phyloP scores from a whole-genome alignment of 1,140 invertebrate species.

The Drosophila tropicalis region DNA sequence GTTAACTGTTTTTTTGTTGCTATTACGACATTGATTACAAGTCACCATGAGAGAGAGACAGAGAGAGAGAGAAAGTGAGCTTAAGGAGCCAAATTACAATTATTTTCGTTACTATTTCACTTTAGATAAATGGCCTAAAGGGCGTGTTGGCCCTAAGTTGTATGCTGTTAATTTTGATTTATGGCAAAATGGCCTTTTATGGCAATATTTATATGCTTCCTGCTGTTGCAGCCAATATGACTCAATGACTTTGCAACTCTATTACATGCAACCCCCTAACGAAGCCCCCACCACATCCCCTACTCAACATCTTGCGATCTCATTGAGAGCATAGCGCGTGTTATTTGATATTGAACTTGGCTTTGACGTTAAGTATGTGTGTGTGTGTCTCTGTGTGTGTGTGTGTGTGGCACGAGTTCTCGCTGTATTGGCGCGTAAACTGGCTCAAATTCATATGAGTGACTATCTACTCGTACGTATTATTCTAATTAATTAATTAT shows the following conservation, averaged over 20 bases:
- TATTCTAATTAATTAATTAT: slow-evolving; percentile 73
- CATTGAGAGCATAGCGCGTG: slow-evolving; percentile 50
- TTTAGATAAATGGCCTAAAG: slow-evolving; percentile 40
- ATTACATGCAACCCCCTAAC: slow-evolving; percentile 19
- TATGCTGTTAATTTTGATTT: slow-evolving; percentile 69
- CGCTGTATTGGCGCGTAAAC: slow-evolving; percentile 37
- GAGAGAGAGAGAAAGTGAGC: too few species aligned
- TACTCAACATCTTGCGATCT: slow-evolving; percentile 45
- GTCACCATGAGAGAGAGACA: too few species aligned
- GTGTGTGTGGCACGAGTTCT: slow-evolving; percentile 55
- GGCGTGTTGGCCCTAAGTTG: slow-evolving; percentile 66
- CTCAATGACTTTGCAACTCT: slow-evolving; percentile 28
- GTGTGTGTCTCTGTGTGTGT: slow-evolving; percentile 43
- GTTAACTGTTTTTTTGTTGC: slow-evolving; percentile 36
- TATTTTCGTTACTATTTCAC: background rate
- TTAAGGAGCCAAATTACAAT: slow-evolving; percentile 3
- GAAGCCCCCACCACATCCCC: slow-evolving; percentile 11
- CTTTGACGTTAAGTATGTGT: slow-evolving; percentile 54
- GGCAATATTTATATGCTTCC: slow-evolving; percentile 61
- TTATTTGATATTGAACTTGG: slow-evolving; percentile 79
- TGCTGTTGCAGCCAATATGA: slow-evolving; percentile 41
- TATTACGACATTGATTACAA: slow-evolving; percentile 62
- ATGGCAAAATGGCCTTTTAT: slow-evolving; percentile 45
- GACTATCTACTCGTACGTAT: slow-evolving; percentile 25
- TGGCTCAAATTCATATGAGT: slow-evolving; percentile 36